Conservation (phyloP, 2,888 invertebrate genomes). For the Nesidiocoris tenuis region DNA sequence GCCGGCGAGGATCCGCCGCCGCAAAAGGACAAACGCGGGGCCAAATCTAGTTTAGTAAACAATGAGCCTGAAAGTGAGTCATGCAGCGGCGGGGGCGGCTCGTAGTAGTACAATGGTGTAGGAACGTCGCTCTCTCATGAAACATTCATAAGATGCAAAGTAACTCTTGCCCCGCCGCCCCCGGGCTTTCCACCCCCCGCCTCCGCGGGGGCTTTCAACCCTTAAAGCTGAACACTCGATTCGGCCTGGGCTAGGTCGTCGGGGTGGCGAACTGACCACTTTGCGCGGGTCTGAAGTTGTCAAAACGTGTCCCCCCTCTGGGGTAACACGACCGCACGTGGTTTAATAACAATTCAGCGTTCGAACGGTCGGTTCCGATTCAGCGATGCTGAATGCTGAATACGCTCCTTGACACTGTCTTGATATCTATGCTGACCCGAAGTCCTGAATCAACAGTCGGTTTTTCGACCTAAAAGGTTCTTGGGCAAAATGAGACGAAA, state of each 20-base stretch:
- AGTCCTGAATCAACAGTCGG: too few relatives aligned
- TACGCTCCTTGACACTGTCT: too few relatives aligned
- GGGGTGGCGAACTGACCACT: neutral
- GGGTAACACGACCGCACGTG: neutral
- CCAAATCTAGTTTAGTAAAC: conserved; percentile 51
- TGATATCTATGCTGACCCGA: too few relatives aligned
- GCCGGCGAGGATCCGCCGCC: conserved; percentile 4
- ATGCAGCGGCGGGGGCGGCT: conserved; percentile 43
- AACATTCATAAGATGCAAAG: conserved; percentile 50
- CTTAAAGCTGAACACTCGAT: conserved; percentile 45
- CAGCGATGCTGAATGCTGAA: too few relatives aligned
- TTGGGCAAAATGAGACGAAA: too few relatives aligned
- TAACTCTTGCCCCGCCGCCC: conserved; percentile 38
- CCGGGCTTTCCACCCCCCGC: conserved; percentile 14
- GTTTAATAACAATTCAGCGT: conserved; percentile 7
- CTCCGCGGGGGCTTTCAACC: conserved; percentile 8
- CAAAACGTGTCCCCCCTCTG: neutral
- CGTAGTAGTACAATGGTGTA: conserved; percentile 46
- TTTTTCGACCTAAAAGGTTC: too few relatives aligned
- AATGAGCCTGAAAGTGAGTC: conserved; percentile 51
- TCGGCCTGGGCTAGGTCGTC: neutral
- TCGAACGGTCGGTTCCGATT: too few relatives aligned
- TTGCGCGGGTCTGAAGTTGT: neutral
- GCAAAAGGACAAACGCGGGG: conserved; percentile 48
- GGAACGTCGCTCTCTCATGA: conserved; percentile 47